These are phyloP conservation scores for Chelmon rostratus DNA, from an alignment of 2,797 vertebrate species.

Conservation along the genomic window DNA sequence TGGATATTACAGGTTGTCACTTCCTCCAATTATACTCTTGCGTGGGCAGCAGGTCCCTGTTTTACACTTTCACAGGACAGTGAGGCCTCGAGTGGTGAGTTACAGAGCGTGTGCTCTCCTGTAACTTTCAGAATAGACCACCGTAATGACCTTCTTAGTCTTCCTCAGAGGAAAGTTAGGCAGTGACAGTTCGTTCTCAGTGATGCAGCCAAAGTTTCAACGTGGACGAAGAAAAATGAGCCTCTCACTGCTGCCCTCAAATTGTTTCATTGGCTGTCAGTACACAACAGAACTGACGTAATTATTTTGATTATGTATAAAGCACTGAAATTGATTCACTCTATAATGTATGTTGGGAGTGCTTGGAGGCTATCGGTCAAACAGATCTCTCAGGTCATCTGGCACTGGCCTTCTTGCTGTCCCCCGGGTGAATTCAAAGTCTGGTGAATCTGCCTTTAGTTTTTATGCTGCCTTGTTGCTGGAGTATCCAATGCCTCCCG, in stretches of 20 bases:
- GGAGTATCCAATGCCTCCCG: not conserved
- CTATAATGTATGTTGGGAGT: not conserved
- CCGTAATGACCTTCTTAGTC: not conserved
- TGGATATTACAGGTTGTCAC: constrained; percentile 36
- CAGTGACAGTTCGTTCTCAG: not conserved
- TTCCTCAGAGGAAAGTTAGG: not conserved
- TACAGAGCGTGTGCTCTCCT: not conserved
- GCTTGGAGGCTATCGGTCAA: not conserved
- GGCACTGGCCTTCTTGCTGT: not conserved
- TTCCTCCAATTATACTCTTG: constrained; percentile 19
- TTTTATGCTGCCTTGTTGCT: constrained; percentile 4
- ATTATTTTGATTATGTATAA: constrained; percentile 12
- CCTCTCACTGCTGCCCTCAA: not conserved
- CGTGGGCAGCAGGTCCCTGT: not conserved
- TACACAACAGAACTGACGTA: not conserved
- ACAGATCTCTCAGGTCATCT: constrained; percentile 17
- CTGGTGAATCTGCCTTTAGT: not conserved
- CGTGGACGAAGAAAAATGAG: not conserved
- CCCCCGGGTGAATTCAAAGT: constrained; percentile 12
- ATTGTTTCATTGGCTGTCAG: constrained; percentile 1
- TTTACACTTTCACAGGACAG: not conserved
- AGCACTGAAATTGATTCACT: not conserved
- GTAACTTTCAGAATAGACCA: not conserved
- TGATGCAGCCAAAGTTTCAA: constrained; percentile 14
- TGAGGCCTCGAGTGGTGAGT: not conserved